Base-by-base conservation (phyloP, 2,113 vertebrate species). In the Melanerpes aurifrons region DNA sequence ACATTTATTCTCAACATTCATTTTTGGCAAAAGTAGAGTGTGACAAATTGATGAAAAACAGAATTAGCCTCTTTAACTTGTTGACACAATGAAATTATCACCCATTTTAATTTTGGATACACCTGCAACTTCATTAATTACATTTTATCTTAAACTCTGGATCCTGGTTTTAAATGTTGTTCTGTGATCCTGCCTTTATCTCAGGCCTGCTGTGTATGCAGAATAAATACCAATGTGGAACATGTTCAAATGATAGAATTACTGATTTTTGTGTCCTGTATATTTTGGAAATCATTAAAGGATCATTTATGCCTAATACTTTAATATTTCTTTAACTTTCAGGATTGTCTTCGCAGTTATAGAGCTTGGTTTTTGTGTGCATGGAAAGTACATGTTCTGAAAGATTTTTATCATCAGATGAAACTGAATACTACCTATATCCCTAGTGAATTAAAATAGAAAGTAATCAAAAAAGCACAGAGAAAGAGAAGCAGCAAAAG, bases 371-470 rank as follows among this genome's bases (percentile, higher is more conserved):
- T 73, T 86, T 72, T 67, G 16, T 81, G 13, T 92, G 13, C 32
- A 97, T 97, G 96, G 62, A 95, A 86, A 61, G 50, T 37, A 45
- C 29, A 58, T 32, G 18, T 92, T 84, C 59, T 20, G 31, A 74
- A 87, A 64, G 48, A 74, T 56, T 69, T 80, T 72, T 75, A 35
- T 63, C 26, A 0, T 43, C 70, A 48, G 64, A 82, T 78, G 95
- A 92, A 89, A 62, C 9, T 24, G 95, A 87, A 72, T 72, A 1
- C 45, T 73, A 85, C 45, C 24, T 77, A 12, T 32, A 40, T 73
- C 82, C 90, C 70, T 96, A 97, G 48, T 21, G 43, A 90, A 73
- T 61, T 66, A 96, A 91, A 88, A 79, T 35, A 89, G 94, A 94
- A 74, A 86, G 24, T 53, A 47, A 43, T 93, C 10, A 75, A 53